phyloP scores from a whole-genome alignment of 1,140 invertebrate species.

The Ganaspis sp. region DNA sequence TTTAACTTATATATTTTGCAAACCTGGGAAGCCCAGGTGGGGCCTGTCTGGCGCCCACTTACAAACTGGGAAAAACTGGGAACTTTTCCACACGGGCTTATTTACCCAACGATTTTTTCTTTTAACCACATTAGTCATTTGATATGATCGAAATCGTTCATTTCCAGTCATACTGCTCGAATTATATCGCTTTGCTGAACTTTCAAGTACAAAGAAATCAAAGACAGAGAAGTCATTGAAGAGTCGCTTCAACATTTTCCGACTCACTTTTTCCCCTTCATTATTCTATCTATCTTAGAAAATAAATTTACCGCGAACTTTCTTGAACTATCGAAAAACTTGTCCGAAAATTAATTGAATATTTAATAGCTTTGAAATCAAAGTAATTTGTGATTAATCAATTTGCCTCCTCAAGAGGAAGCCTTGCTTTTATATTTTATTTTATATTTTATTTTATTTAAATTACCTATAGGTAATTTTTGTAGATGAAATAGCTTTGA shows the following conservation, averaged over 20 bases:
- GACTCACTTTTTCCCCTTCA: constrained; percentile 13
- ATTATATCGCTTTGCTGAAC: constrained; percentile 73
- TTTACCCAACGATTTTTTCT: constrained; percentile 33
- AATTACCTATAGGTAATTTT: too few relatives aligned
- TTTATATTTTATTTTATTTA: too few relatives aligned
- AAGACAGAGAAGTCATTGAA: constrained; percentile 68
- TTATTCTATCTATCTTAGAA: constrained; percentile 17
- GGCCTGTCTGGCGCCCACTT: too few relatives aligned
- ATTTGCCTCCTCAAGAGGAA: too few relatives aligned
- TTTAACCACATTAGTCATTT: constrained; percentile 52
- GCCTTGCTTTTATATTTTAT: too few relatives aligned
- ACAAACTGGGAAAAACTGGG: too few relatives aligned
- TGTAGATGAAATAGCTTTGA: too few relatives aligned
- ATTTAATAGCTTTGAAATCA: too few relatives aligned
- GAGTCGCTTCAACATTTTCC: constrained; percentile 52
- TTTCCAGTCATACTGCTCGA: constrained; percentile 71
- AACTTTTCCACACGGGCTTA: too few relatives aligned
- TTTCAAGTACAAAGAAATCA: constrained; percentile 65
- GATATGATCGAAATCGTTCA: constrained; percentile 67
- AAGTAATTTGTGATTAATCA: too few relatives aligned
- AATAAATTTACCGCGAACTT: background rate
- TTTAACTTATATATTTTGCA: too few relatives aligned
- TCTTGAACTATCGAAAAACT: background rate
- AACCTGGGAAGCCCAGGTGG: too few relatives aligned
- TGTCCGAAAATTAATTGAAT: background rate